Conservation (phyloP, 2,113 vertebrate species). For the Caretta caretta region DNA sequence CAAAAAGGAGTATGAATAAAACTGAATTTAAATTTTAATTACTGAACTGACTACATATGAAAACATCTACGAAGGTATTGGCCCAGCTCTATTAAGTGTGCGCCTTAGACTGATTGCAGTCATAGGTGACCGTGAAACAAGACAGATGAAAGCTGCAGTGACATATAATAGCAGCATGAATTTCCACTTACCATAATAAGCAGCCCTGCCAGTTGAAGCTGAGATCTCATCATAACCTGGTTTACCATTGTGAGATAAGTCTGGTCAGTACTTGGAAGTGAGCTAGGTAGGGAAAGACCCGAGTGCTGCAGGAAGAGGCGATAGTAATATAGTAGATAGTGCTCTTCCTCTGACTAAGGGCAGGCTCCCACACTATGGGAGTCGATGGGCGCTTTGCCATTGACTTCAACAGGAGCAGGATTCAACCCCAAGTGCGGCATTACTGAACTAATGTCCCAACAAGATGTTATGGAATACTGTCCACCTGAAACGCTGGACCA, state of each 20-base stretch:
- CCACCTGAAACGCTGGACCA: not conserved
- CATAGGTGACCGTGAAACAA: not conserved
- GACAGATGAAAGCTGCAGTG: not conserved
- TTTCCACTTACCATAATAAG: not conserved
- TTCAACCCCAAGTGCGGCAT: not conserved
- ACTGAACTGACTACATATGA: not conserved
- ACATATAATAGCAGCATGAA: not conserved
- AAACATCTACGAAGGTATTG: not conserved
- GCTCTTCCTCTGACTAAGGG: not conserved
- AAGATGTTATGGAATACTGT: not conserved
- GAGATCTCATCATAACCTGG: not conserved
- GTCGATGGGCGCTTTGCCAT: not conserved
- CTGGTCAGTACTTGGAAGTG: rapidly evolving
- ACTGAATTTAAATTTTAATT: not conserved
- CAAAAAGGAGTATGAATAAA: not conserved
- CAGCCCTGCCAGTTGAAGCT: not conserved
- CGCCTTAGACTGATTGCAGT: not conserved
- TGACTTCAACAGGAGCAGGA: not conserved
- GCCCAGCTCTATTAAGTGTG: not conserved
- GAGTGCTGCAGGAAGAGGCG: not conserved
- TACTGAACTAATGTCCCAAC: not conserved
- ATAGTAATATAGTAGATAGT: rapidly evolving
- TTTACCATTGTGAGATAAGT: too few species aligned
- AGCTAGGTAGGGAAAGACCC: not conserved
- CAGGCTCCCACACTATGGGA: not conserved